Percentiles rank a stretch among this genome's conserved stretches.
These are phyloP conservation scores for Drosophila tanythrix DNA, from an alignment of 2,888 invertebrate species.

Conservation along the genomic window DNA sequence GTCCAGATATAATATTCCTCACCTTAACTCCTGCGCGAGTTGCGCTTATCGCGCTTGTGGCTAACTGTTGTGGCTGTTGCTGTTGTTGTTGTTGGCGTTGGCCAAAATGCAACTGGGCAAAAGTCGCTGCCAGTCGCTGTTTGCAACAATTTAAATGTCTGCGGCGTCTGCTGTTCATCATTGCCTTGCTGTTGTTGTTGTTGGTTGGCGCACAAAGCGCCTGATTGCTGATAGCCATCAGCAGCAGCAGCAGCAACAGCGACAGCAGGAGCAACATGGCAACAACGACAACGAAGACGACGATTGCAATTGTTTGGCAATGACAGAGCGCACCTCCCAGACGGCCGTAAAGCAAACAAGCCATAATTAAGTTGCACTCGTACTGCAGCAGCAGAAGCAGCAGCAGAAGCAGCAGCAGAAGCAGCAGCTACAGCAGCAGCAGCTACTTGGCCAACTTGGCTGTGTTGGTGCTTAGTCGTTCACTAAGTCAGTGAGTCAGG, in stretches of 20 bases:
- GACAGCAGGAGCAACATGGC: slow-evolving; percentile 38
- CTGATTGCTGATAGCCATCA: slow-evolving; percentile 81
- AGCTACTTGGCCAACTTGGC: slow-evolving; percentile 19
- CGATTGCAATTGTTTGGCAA: slow-evolving; percentile 76
- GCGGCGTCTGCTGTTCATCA: slow-evolving; percentile 71
- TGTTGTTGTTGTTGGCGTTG: slow-evolving; percentile 45
- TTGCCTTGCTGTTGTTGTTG: slow-evolving; percentile 47
- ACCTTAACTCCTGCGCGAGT: slow-evolving; percentile 4
- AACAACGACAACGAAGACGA: slow-evolving; percentile 48
- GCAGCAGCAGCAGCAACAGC: slow-evolving; percentile 41
- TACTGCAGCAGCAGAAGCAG: slow-evolving; percentile 20
- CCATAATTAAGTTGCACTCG: slow-evolving; percentile 79
- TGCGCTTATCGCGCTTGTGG: slow-evolving; percentile 26
- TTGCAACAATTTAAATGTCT: slow-evolving; percentile 57
- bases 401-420: slow-evolving; percentile 18
- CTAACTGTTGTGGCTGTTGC: slow-evolving; percentile 15
- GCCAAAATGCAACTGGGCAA: slow-evolving; percentile 42
- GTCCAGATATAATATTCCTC: slow-evolving; percentile 40
- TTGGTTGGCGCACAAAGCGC: slow-evolving; percentile 75
- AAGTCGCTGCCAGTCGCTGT: slow-evolving; percentile 31
- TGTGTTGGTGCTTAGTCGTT: slow-evolving; percentile 61
- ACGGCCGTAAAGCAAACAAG: slow-evolving; percentile 74
- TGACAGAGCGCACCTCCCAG: slow-evolving; percentile 81
- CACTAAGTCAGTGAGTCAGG: slow-evolving; percentile 79
- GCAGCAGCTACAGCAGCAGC: slow-evolving; percentile 20